phyloP scores from a whole-genome alignment of 2,888 invertebrate species.

The Heliothis peltigera region DNA sequence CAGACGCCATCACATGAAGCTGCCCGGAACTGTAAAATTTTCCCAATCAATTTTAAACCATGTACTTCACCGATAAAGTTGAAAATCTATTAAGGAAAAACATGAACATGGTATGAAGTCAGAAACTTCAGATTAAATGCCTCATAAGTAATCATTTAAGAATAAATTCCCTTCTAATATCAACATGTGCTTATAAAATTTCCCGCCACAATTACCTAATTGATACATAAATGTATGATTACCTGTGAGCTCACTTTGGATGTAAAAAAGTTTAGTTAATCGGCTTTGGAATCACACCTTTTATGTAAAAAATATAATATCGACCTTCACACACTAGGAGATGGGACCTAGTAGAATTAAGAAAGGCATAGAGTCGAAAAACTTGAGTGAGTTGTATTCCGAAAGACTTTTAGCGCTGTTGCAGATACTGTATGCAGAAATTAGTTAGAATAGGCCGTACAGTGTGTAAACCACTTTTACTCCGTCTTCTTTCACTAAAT shows the following conservation, averaged over 20 bases:
- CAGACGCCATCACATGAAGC: no score
- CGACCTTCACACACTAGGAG: conserved; percentile 78
- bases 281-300: conserved; percentile 87
- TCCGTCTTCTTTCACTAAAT: no score
- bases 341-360: conserved; percentile 59
- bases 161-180: not conserved
- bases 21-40: no score
- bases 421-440: no score
- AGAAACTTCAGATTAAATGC: no score
- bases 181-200: conserved; percentile 26
- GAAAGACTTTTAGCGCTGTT: no score
- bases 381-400: not conserved
- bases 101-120: no score
- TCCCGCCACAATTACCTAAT: conserved; percentile 48
- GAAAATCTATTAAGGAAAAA: no score
- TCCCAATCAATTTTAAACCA: no score
- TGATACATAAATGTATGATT: conserved; percentile 63
- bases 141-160: not conserved
- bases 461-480: no score
- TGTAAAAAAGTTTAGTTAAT: conserved; percentile 77
- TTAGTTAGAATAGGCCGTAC: no score
- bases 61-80: no score
- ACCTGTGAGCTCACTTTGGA: conserved; percentile 68
- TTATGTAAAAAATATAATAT: conserved; percentile 83
- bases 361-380: conserved; percentile 52